Percentiles rank a stretch among this genome's conserved stretches.
Evolutionary conservation across 1,140 invertebrate genomes (phyloP).

Genomic region (Idris sp.): DNA sequence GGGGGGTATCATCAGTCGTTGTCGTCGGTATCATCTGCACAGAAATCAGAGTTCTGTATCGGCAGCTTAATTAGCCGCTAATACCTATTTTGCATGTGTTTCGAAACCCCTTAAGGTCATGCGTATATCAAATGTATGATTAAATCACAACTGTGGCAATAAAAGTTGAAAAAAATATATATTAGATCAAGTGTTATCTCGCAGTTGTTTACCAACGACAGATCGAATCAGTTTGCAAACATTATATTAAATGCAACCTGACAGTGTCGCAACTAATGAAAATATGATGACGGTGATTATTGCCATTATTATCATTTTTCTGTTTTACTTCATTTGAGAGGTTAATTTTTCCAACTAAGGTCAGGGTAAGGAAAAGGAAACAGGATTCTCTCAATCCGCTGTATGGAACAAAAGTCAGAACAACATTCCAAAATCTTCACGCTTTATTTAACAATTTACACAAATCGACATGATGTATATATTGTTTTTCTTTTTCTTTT

Average conservation of each 20-base stretch:
- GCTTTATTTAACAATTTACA: constrained; percentile 57
- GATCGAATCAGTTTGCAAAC: constrained; percentile 12
- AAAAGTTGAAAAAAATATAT: constrained; percentile 25
- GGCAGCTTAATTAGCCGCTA: constrained; percentile 7
- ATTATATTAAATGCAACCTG: no score
- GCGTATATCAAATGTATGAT: no score
- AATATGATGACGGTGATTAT: constrained; percentile 13
- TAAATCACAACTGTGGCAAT: constrained; percentile 21
- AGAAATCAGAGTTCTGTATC: constrained; percentile 60
- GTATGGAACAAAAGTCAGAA: constrained; percentile 27
- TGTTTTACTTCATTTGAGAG: no score
- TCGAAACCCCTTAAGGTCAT: constrained; percentile 30
- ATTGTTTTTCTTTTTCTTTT: no score
- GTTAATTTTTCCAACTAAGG: background rate
- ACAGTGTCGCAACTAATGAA: constrained; percentile 9
- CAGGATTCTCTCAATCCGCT: constrained; percentile 32
- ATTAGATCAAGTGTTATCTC: constrained; percentile 7
- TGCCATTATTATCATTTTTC: constrained; percentile 38
- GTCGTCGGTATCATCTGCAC: constrained; percentile 68
- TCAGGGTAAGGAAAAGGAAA: constrained; percentile 1
- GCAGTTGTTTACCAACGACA: constrained; percentile 5
- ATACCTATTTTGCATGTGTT: constrained; percentile 5
- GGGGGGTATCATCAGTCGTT: constrained; percentile 82
- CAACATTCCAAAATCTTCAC: constrained; percentile 44
- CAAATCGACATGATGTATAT: no score